These are phyloP conservation scores for Stegostoma tigrinum DNA, from an alignment of 2,113 vertebrate genomes.

Conservation along the genomic window DNA sequence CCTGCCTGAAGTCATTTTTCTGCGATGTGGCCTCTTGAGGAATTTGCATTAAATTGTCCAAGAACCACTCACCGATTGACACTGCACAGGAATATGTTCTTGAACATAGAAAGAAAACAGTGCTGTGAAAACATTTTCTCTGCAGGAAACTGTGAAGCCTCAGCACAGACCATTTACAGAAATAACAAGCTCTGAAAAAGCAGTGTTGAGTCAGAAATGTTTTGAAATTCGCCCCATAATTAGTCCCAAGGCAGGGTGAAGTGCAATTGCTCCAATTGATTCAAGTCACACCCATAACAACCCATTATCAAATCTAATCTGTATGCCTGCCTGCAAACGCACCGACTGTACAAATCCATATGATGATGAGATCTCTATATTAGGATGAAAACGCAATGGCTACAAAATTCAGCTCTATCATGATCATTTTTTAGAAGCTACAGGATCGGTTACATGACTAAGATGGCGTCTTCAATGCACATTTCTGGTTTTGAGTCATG, in stretches of 20 bases:
- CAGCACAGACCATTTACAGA: constrained; percentile 2
- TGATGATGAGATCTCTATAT: not conserved
- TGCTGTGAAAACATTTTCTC: constrained; percentile 11
- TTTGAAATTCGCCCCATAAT: not conserved
- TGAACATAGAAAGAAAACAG: not conserved
- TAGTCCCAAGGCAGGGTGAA: not conserved
- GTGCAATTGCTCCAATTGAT: constrained; percentile 14
- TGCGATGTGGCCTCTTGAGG: not conserved
- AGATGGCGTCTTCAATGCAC: not conserved
- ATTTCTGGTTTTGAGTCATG: no score
- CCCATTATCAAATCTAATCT: not conserved
- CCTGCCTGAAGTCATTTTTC: constrained; percentile 4
- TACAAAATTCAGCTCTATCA: not conserved
- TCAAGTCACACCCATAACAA: not conserved
- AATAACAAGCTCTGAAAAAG: not conserved
- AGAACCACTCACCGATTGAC: constrained; percentile 1
- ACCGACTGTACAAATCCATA: not conserved
- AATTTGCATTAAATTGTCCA: constrained; percentile 26
- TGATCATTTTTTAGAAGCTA: not conserved
- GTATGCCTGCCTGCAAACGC: not conserved
- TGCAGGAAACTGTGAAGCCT: not conserved
- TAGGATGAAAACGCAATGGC: not conserved
- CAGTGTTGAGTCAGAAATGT: not conserved
- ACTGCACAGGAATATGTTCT: constrained; percentile 9
- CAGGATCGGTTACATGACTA: not conserved